Evolutionary conservation across 2,888 invertebrate species (phyloP).

Genomic region (Polydrusus tereticollis): DNA sequence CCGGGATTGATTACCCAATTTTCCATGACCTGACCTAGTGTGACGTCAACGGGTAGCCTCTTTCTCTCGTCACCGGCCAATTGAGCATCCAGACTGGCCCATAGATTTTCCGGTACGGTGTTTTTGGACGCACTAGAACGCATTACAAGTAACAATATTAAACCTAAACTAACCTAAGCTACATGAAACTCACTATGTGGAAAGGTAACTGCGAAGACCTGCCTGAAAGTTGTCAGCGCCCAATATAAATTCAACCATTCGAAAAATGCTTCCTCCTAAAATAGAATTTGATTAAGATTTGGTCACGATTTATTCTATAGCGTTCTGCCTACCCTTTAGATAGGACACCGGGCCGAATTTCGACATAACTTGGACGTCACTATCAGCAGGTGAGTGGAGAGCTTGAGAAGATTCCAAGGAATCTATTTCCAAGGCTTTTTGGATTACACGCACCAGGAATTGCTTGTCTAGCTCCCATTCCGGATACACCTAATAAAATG

Average conservation of each 20-base stretch:
- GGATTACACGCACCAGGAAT: slow-evolving; percentile 79
- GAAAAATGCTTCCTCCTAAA: slow-evolving; percentile 53
- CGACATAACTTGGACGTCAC: slow-evolving; percentile 71
- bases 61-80: slow-evolving; percentile 36
- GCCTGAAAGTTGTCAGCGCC: slow-evolving; percentile 48
- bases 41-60: slow-evolving; percentile 13
- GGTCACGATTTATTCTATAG: too few species aligned
- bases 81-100: slow-evolving; percentile 63
- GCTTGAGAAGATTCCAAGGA: slow-evolving; percentile 72
- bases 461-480: slow-evolving; percentile 77
- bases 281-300: neutral
- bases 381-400: slow-evolving; percentile 70
- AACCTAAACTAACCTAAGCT: too few species aligned
- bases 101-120: slow-evolving; percentile 69
- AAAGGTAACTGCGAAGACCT: slow-evolving; percentile 51
- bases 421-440: slow-evolving; percentile 74
- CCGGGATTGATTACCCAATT: slow-evolving; percentile 50
- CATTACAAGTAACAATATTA: too few species aligned
- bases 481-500: slow-evolving; percentile 56
- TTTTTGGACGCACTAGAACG: slow-evolving; percentile 64
- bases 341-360: slow-evolving; percentile 75
- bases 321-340: slow-evolving; percentile 52
- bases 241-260: slow-evolving; percentile 54
- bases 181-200: slow-evolving; percentile 52
- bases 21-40: slow-evolving; percentile 47